Evolutionary conservation across 2,113 vertebrate genomes (phyloP).

Genomic region (Thalassoma bifasciatum): DNA sequence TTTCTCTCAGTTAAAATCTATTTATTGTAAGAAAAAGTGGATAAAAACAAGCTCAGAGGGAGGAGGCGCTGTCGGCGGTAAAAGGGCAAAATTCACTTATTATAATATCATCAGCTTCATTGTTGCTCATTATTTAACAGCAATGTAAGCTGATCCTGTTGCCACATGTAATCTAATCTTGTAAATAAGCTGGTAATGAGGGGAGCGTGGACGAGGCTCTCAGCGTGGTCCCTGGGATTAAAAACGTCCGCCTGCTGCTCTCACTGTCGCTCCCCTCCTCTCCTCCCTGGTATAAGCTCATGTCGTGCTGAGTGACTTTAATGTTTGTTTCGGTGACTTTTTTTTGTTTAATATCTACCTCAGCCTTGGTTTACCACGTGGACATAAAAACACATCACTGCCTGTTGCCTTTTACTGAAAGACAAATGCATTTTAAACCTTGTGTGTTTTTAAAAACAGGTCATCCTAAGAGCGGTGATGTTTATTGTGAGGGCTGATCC

Average conservation of each 20-base stretch:
- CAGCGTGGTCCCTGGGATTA: slow-evolving; percentile 59
- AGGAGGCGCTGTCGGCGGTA: neutral
- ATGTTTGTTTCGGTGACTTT: slow-evolving; percentile 45
- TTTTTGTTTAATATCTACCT: slow-evolving; percentile 73
- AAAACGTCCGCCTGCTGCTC: slow-evolving; percentile 65
- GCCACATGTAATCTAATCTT: slow-evolving; percentile 64
- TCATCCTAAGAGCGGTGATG: neutral
- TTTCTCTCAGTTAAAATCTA: slow-evolving; percentile 37
- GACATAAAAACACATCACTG: slow-evolving; percentile 37
- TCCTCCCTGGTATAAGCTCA: slow-evolving; percentile 34
- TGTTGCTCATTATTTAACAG: slow-evolving; percentile 25
- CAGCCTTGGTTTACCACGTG: slow-evolving; percentile 71
- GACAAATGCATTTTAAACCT: slow-evolving; percentile 41
- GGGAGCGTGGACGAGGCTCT: slow-evolving; percentile 63
- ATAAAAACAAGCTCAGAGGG: slow-evolving; percentile 28
- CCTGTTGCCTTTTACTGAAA: slow-evolving; percentile 57
- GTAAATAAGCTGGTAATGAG: slow-evolving; percentile 69
- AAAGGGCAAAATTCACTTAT: slow-evolving; percentile 8
- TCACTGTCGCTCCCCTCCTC: slow-evolving; percentile 39
- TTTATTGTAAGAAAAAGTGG: slow-evolving; percentile 45
- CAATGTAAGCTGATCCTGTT: slow-evolving; percentile 53
- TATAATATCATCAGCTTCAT: slow-evolving; percentile 12
- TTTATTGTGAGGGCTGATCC: slow-evolving; percentile 1
- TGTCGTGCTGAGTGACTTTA: slow-evolving; percentile 40
- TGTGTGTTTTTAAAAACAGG: slow-evolving; percentile 1